Evolutionary conservation across 2,113 vertebrate genomes (phyloP).

Genomic region (Beaufortia kweichowensis): DNA sequence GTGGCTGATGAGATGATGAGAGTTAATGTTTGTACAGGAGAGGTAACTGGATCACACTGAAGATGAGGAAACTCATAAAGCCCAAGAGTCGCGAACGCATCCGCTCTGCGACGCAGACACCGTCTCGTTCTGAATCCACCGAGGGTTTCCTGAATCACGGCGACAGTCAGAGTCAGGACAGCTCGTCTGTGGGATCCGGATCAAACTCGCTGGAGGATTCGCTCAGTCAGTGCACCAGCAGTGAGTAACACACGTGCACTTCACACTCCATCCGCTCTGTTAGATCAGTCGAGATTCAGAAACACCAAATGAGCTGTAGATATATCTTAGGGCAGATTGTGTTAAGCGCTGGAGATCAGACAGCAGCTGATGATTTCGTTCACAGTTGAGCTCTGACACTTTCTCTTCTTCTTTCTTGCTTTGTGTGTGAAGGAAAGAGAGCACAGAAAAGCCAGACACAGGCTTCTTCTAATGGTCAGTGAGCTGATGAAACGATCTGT

Average conservation of each 20-base stretch:
- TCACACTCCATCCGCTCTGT: neutral
- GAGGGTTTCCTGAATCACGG: slow-evolving; percentile 86
- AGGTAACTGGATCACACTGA: slow-evolving; percentile 97
- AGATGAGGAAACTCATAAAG: slow-evolving; percentile 98
- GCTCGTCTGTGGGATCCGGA: slow-evolving; percentile 92
- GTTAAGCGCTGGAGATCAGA: no score
- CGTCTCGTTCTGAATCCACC: slow-evolving; percentile 87
- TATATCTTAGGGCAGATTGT: no score
- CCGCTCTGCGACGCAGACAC: slow-evolving; percentile 87
- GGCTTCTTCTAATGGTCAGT: slow-evolving; percentile 71
- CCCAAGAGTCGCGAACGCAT: slow-evolving; percentile 91
- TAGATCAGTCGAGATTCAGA: no score
- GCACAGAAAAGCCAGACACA: slow-evolving; percentile 72
- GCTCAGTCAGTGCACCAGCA: slow-evolving; percentile 87
- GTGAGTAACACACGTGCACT: slow-evolving; percentile 78
- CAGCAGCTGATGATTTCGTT: slow-evolving; percentile 20
- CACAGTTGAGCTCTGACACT: slow-evolving; percentile 64
- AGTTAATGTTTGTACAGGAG: slow-evolving; percentile 73
- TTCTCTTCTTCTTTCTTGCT: slow-evolving; percentile 54
- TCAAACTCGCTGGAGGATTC: slow-evolving; percentile 95
- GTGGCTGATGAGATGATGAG: no score
- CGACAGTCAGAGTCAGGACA: slow-evolving; percentile 95
- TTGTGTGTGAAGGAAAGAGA: slow-evolving; percentile 72
- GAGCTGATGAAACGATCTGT: slow-evolving; percentile 62
- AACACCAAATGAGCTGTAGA: no score